Evolutionary conservation across 2,888 invertebrate species (phyloP).

Genomic region (Drosophila borealis): DNA sequence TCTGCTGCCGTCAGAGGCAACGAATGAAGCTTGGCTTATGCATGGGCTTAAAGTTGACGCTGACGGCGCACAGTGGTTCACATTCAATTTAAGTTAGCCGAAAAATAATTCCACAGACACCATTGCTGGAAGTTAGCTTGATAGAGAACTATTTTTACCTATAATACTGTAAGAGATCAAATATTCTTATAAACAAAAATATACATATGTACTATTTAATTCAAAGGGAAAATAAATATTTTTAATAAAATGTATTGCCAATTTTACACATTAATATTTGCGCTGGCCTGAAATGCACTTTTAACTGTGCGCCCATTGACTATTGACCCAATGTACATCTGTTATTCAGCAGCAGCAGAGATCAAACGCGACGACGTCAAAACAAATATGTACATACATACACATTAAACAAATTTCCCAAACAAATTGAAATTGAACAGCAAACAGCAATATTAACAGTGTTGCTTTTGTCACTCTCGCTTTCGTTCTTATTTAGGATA

Average conservation of each 20-base stretch:
- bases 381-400: slow-evolving; percentile 2
- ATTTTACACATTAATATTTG: no score
- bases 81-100: background rate
- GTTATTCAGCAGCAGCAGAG: slow-evolving; percentile 7
- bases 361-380: slow-evolving; percentile 8
- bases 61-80: slow-evolving; percentile 42
- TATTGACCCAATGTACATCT: slow-evolving; percentile 24
- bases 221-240: no score
- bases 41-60: slow-evolving; percentile 29
- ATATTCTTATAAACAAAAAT: no score
- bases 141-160: no score
- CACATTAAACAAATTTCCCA: slow-evolving; percentile 16
- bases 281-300: no score
- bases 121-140: no score
- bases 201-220: no score
- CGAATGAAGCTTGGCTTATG: slow-evolving; percentile 65
- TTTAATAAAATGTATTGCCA: no score
- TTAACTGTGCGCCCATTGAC: no score
- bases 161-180: no score
- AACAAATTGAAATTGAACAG: slow-evolving; percentile 19
- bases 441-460: slow-evolving; percentile 7
- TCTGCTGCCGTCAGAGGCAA: slow-evolving; percentile 58
- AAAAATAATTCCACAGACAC: background rate
- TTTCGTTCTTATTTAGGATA: slow-evolving; percentile 25
- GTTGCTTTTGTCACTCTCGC: slow-evolving; percentile 28